These are phyloP conservation scores for Atractosteus spatula DNA, from an alignment of 2,113 vertebrate genomes.

Conservation along the genomic window DNA sequence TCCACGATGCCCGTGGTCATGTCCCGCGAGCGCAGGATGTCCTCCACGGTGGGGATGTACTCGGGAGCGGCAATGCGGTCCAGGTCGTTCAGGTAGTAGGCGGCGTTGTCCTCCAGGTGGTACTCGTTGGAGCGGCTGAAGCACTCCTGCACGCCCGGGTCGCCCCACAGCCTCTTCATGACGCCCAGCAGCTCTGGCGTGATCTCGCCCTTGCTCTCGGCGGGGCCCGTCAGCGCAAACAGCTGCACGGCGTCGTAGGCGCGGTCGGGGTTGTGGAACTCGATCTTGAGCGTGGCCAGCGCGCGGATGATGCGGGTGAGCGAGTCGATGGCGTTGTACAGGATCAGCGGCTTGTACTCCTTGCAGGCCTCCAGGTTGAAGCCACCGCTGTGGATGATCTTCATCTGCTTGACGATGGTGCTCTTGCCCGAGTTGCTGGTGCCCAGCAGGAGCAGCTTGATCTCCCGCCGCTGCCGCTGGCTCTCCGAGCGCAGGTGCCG, in stretches of 20 bases:
- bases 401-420: slow-evolving; percentile 99
- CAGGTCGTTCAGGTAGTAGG: slow-evolving; percentile 96
- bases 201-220: slow-evolving; percentile 97
- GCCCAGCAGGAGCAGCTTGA: slow-evolving; percentile 92
- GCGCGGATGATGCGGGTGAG: slow-evolving; percentile 96
- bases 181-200: slow-evolving; percentile 90
- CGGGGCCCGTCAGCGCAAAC: slow-evolving; percentile 92
- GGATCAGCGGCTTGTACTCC: slow-evolving; percentile 96
- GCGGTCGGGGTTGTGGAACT: slow-evolving; percentile 94
- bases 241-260: slow-evolving; percentile 97
- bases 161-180: slow-evolving; percentile 94
- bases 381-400: slow-evolving; percentile 97
- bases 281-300: slow-evolving; percentile 90
- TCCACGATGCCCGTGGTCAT: slow-evolving; percentile 99
- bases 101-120: slow-evolving; percentile 96
- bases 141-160: slow-evolving; percentile 92
- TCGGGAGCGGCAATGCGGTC: slow-evolving; percentile 90
- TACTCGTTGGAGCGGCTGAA: slow-evolving; percentile 97
- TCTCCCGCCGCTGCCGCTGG: slow-evolving; percentile 92
- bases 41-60: slow-evolving; percentile 96
- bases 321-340: slow-evolving; percentile 98
- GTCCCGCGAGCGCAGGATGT: slow-evolving; percentile 95
- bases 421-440: slow-evolving; percentile 99
- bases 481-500: slow-evolving; percentile 97
- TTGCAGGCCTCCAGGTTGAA: slow-evolving; percentile 97